Evolutionary conservation across 2,113 vertebrate species (phyloP), one percentile per base, ranked within the genome.

Genomic region (Fulmarus glacialis): DNA sequence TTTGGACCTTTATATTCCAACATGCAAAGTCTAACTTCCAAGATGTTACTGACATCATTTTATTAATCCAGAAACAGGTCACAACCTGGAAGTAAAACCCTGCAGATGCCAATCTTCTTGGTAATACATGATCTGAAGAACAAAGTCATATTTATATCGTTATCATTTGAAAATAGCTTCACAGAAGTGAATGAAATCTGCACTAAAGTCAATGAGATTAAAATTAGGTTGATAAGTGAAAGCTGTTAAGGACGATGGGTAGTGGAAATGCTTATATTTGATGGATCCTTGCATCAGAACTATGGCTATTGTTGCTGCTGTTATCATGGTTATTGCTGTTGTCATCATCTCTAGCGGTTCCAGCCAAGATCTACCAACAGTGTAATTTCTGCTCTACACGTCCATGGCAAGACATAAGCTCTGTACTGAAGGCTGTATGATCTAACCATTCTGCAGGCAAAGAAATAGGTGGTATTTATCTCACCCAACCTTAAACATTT

Each of bases 41-140:
- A 92, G 40, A 74, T 21, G 13, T 32, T 82, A 53, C n/a, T 83
- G 15, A 19, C 21, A 42, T 53, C 5, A 77, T 91, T 85, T 95
- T 77, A 66, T 64, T 93, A 84, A 96, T 58, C 14, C 40, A 87
- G 73, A 60, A 90, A 85, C 45, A 94, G 84, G 77, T 97, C 91
- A 66, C 58, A 96, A 89, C 81, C 93, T 96, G 87, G 93, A 94
- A 93, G 78, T 50, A 91, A 91, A 95, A 62, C 3, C 40, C 58
- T 82, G 11, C 18, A 91, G 86, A 92, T 15, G 4, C 36, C 82
- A 93, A 29, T 87, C 58, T 95, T 86, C 82, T 91, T 82, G 56
- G 48, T 72, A 93, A 63, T 19, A 92, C 68, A 71, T 64, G 68
- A 87, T 89, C 68, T 92, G 26, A 55, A 93, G 75, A 87, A 91